Evolutionary conservation across 2,797 vertebrate species (phyloP).

Genomic region (Falco biarmicus): DNA sequence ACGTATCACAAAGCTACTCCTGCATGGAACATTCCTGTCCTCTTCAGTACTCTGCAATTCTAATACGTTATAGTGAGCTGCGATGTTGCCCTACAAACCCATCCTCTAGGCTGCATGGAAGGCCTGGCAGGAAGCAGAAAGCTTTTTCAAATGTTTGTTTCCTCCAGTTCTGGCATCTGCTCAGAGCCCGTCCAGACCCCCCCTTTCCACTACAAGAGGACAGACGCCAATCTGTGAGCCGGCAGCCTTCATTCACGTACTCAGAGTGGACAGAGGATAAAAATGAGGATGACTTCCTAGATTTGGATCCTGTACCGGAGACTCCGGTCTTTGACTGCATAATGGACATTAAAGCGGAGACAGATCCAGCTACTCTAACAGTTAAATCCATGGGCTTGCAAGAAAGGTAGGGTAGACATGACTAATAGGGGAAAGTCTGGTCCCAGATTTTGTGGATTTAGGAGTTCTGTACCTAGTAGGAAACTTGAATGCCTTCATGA

Average conservation of each 20-base stretch:
- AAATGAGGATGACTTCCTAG: constrained; percentile 91
- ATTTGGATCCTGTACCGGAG: constrained; percentile 89
- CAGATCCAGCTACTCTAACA: constrained; percentile 87
- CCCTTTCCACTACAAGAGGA: constrained; percentile 79
- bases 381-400: constrained; percentile 96
- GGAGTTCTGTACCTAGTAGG: neutral
- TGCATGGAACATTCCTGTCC: constrained; percentile 40
- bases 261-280: constrained; percentile 96
- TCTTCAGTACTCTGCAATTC: neutral
- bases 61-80: neutral
- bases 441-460: neutral
- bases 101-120: neutral
- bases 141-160: constrained; percentile 36
- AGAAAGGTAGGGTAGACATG: constrained; percentile 86
- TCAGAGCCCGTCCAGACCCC: constrained; percentile 75
- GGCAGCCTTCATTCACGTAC: constrained; percentile 97
- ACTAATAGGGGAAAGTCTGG: neutral
- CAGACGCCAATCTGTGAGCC: constrained; percentile 94
- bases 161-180: constrained; percentile 85
- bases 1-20: constrained; percentile 17
- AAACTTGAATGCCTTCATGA: neutral
- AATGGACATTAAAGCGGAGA: constrained; percentile 87
- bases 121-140: neutral
- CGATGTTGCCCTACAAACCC: neutral
- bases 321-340: constrained; percentile 93